Conservation (phyloP, 2,888 invertebrate genomes). For the Cerceris ruficornis region DNA sequence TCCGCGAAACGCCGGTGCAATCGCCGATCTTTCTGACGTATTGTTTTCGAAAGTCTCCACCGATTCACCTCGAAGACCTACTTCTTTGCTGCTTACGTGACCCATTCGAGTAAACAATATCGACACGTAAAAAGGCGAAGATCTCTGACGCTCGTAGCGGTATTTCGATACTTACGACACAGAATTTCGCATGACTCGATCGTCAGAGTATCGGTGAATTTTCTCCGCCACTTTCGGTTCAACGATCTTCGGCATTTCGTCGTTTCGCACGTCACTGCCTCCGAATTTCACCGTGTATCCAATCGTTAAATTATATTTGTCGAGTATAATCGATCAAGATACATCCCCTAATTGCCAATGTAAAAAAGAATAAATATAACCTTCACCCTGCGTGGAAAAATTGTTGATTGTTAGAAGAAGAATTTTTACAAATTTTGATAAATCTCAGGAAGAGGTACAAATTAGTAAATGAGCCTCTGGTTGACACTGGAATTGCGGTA, state of each 20-base stretch:
- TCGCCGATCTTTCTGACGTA: constrained; percentile 43
- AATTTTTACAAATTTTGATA: no score
- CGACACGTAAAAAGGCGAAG: not conserved
- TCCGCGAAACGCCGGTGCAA: constrained; percentile 46
- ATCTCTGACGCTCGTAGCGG: constrained; percentile 14
- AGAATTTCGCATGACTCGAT: not conserved
- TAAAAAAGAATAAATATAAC: no score
- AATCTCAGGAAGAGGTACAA: no score
- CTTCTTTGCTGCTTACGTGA: constrained; percentile 32
- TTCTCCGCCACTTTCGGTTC: constrained; percentile 1
- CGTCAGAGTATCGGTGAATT: not conserved
- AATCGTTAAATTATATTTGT: no score
- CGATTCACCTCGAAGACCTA: constrained; percentile 49
- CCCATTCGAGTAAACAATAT: constrained; percentile 17
- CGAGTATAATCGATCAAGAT: no score
- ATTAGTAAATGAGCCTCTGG: no score
- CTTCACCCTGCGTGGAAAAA: no score
- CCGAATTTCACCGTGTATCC: no score
- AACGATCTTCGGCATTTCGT: constrained; percentile 1
- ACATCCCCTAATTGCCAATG: no score
- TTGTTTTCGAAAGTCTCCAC: constrained; percentile 55
- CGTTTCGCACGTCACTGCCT: not conserved
- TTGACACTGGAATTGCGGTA: no score
- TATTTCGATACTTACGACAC: constrained; percentile 3
- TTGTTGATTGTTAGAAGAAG: no score